Evolutionary conservation across 2,888 invertebrate genomes (phyloP).

Genomic region (Esperia sulphurella): DNA sequence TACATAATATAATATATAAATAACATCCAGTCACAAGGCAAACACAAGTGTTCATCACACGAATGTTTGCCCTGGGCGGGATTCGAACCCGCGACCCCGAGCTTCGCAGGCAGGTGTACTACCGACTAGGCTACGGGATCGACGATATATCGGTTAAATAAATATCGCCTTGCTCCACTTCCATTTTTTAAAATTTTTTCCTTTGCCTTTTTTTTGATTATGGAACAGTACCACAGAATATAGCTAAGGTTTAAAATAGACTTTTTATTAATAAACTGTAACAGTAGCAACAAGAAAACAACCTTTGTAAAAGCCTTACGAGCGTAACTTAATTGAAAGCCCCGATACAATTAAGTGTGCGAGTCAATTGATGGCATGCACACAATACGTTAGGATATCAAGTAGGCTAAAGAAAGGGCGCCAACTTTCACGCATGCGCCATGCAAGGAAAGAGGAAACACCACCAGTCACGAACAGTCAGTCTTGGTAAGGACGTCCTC

Average conservation of each 20-base stretch:
- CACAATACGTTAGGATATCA: slow-evolving; percentile 59
- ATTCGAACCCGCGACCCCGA: no score
- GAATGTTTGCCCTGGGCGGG: no score
- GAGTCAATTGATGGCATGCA: slow-evolving; percentile 66
- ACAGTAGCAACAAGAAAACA: not conserved
- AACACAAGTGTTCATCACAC: no score
- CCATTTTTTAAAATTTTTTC: no score
- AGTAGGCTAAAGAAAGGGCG: slow-evolving; percentile 71
- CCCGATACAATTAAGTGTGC: slow-evolving; percentile 62
- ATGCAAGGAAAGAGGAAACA: slow-evolving; percentile 28
- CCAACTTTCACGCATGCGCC: slow-evolving; percentile 64
- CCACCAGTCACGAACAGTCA: slow-evolving; percentile 51
- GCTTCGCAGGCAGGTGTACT: no score
- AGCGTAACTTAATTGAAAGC: slow-evolving; percentile 16
- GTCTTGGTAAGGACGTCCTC: slow-evolving; percentile 47
- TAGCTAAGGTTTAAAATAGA: not conserved
- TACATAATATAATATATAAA: no score
- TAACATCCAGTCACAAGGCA: no score
- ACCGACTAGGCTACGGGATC: no score
- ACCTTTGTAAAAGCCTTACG: not conserved
- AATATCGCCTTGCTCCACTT: no score
- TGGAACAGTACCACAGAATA: no score
- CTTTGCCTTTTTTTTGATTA: no score
- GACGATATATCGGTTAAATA: no score
- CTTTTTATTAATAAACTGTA: not conserved